A percentile compares a stretch with the other conserved stretches of the same genome.
These are phyloP conservation scores for Aplysina aerophoba DNA, from an alignment of 37 sponge, comb jelly and placozoan genomes.

Conservation along the genomic window DNA sequence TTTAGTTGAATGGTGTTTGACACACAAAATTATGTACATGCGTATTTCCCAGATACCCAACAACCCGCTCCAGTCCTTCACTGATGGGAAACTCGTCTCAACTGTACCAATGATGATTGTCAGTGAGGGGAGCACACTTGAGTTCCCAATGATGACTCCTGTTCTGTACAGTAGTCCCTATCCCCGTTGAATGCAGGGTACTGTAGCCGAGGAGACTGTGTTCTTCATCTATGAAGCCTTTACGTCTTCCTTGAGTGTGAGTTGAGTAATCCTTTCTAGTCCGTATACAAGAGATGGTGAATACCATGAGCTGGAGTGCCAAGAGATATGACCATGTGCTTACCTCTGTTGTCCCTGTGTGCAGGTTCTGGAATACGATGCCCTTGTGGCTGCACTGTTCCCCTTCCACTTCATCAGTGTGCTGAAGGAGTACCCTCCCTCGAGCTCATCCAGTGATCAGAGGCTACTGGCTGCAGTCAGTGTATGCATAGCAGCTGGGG, in stretches of 20 bases:
- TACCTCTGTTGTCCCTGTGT: not conserved
- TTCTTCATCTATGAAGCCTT: slow-evolving; percentile 66
- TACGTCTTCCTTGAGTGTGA: slow-evolving; percentile 28
- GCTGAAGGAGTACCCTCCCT: slow-evolving; percentile 38
- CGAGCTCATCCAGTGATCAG: slow-evolving; percentile 29
- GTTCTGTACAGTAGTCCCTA: not conserved
- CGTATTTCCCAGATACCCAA: slow-evolving; percentile 15
- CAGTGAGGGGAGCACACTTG: not conserved
- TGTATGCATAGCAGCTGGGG: not conserved
- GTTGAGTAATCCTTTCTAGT: not conserved
- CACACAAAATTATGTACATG: not conserved
- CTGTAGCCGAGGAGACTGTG: slow-evolving; percentile 49
- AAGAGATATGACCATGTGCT: too few relatives aligned
- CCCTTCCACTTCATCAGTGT: slow-evolving; percentile 12
- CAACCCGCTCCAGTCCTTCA: slow-evolving; percentile 52
- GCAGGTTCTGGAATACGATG: slow-evolving; percentile 41
- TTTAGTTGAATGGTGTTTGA: not conserved
- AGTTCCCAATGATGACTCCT: not conserved
- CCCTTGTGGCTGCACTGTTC: slow-evolving; percentile 43
- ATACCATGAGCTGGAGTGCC: too few relatives aligned
- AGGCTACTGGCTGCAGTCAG: slow-evolving; percentile 49
- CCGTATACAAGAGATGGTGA: not conserved
- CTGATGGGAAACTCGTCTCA: slow-evolving; percentile 45
- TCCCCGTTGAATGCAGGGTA: slow-evolving; percentile 34
- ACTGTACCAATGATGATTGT: slow-evolving; percentile 71